Conservation (phyloP, 2,888 invertebrate genomes). For the Coleophora deauratella region DNA sequence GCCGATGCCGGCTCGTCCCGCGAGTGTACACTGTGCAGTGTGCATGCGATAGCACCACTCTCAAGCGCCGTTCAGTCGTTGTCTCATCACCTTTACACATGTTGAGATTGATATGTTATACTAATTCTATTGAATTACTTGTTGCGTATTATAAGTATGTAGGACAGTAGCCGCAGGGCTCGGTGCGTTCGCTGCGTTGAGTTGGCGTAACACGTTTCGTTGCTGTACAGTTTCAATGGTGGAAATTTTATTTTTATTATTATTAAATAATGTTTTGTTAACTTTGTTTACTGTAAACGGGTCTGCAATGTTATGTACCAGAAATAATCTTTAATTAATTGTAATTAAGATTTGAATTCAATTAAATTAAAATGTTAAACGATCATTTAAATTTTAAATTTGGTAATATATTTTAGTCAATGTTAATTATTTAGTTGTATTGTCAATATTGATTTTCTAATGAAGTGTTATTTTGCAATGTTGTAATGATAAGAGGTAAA, state of each 20-base stretch:
- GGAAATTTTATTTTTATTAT: slow-evolving; percentile 59
- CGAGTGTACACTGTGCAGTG: slow-evolving; percentile 11
- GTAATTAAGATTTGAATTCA: slow-evolving; percentile 36
- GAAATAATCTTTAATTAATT: slow-evolving; percentile 59
- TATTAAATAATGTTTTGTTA: slow-evolving; percentile 52
- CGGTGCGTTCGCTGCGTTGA: slow-evolving; percentile 27
- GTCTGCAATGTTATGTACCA: slow-evolving; percentile 67
- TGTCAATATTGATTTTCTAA: slow-evolving; percentile 55
- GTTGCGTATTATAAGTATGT: slow-evolving; percentile 68
- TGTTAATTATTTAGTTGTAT: slow-evolving; percentile 61
- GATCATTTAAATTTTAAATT: slow-evolving; percentile 64
- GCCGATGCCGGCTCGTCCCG: slow-evolving; percentile 5
- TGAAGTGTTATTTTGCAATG: slow-evolving; percentile 69
- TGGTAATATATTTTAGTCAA: slow-evolving; percentile 69
- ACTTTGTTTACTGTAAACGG: slow-evolving; percentile 68
- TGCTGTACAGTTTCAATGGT: slow-evolving; percentile 52
- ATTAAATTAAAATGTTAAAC: slow-evolving; percentile 49
- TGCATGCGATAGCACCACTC: slow-evolving; percentile 5
- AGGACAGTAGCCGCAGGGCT: slow-evolving; percentile 20
- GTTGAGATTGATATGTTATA: slow-evolving; percentile 73
- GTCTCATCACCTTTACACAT: slow-evolving; percentile 71
- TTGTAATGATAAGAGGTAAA: slow-evolving; percentile 60
- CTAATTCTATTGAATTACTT: slow-evolving; percentile 74
- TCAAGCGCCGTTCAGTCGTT: slow-evolving; percentile 40
- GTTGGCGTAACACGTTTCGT: slow-evolving; percentile 41